Evolutionary conservation across 2,888 invertebrate genomes (phyloP).

Genomic region (Rotaria sp.): DNA sequence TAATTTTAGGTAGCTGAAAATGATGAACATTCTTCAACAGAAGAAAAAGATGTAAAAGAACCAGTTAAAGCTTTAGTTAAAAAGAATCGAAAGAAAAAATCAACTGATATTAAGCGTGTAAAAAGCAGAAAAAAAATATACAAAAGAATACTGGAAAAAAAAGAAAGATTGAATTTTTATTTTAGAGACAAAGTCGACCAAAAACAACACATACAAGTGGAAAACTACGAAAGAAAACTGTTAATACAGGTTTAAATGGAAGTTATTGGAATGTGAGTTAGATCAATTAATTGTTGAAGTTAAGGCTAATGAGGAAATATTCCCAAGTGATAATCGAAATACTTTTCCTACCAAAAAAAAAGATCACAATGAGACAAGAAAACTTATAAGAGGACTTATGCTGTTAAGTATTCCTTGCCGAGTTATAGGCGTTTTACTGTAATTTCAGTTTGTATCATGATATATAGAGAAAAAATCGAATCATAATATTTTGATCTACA

Average conservation of each 20-base stretch:
- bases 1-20: background rate
- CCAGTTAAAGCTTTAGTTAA: background rate
- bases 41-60: background rate
- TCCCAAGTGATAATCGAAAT: no score
- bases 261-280: constrained; percentile 9
- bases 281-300: no score
- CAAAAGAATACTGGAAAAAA: background rate
- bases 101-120: background rate
- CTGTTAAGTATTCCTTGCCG: no score
- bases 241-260: background rate
- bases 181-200: background rate
- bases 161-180: background rate
- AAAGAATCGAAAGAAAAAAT: background rate
- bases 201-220: background rate
- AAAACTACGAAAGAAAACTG: background rate
- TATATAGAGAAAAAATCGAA: no score
- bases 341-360: no score
- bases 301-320: no score
- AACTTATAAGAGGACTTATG: no score
- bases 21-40: background rate
- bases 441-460: no score
- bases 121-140: background rate
- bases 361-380: no score
- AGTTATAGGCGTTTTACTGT: no score
- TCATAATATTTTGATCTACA: no score